These are phyloP conservation scores for Echinarachnius parma DNA, from an alignment of 53 echinoderm and acorn worm genomes.

Conservation along the genomic window DNA sequence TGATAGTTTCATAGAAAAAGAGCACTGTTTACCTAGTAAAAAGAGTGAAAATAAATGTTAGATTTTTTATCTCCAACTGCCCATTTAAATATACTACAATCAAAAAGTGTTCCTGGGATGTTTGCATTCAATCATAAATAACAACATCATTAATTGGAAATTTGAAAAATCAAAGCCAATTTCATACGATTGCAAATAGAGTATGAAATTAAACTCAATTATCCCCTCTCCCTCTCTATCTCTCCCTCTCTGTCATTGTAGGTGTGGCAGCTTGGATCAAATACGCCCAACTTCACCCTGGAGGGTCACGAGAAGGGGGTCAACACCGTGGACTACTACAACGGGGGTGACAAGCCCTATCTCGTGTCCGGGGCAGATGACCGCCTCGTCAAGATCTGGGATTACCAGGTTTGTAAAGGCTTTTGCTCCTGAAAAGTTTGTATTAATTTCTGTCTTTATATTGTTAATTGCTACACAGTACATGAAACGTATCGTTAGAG, in stretches of 20 bases:
- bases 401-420: conserved; percentile 92
- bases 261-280: conserved; percentile 99
- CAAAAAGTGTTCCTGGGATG: no score
- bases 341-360: conserved; percentile 96
- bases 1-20: no score
- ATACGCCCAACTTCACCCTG: conserved; percentile 93
- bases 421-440: no score
- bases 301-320: conserved; percentile 99
- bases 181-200: background rate
- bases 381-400: conserved; percentile 95
- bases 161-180: background rate
- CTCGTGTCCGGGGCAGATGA: conserved; percentile 96
- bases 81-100: no score
- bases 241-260: no score
- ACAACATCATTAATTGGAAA: background rate
- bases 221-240: background rate
- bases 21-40: no score
- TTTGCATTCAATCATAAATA: background rate
- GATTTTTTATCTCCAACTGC: no score
- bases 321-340: conserved; percentile 97
- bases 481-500: no score
- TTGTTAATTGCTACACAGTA: no score
- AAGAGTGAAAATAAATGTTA: no score
- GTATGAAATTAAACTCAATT: background rate
- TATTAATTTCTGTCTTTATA: no score